A percentile compares a stretch with the other conserved stretches of the same genome.
Conservation (phyloP, 2,797 vertebrate genomes). For the Mus caroli region DNA sequence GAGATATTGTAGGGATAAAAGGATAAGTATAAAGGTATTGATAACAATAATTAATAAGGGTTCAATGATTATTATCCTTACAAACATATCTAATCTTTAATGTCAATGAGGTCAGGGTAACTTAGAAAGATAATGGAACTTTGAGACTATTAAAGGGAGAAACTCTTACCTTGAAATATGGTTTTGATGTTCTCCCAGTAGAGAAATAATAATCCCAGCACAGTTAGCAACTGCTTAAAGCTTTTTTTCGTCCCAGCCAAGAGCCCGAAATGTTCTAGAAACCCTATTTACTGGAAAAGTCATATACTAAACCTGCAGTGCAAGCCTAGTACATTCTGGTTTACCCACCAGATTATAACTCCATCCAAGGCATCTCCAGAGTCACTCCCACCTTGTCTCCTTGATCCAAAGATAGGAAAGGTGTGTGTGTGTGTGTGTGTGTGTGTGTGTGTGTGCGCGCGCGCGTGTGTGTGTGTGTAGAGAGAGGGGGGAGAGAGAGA, state of each 20-base stretch:
- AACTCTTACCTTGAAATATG: not conserved
- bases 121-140: not conserved
- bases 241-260: not conserved
- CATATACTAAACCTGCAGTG: not conserved
- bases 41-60: not conserved
- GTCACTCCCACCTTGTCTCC: fast-evolving
- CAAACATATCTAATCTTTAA: not conserved
- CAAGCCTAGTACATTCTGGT: not conserved
- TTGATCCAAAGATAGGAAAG: not conserved
- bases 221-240: not conserved
- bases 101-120: not conserved
- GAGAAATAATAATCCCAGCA: not conserved
- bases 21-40: not conserved
- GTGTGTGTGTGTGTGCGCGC: not conserved
- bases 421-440: not conserved
- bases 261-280: not conserved
- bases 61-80: not conserved
- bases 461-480: not conserved
- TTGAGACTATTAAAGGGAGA: not conserved
- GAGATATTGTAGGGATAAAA: not conserved
- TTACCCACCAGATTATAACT: not conserved
- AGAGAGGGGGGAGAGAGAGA: too few relatives aligned
- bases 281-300: not conserved
- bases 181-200: not conserved
- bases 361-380: not conserved